A percentile compares a stretch with the other conserved stretches of the same genome.
Evolutionary conservation across 1,140 invertebrate genomes (phyloP).

Genomic region (Pseudomyrmex concolor): DNA sequence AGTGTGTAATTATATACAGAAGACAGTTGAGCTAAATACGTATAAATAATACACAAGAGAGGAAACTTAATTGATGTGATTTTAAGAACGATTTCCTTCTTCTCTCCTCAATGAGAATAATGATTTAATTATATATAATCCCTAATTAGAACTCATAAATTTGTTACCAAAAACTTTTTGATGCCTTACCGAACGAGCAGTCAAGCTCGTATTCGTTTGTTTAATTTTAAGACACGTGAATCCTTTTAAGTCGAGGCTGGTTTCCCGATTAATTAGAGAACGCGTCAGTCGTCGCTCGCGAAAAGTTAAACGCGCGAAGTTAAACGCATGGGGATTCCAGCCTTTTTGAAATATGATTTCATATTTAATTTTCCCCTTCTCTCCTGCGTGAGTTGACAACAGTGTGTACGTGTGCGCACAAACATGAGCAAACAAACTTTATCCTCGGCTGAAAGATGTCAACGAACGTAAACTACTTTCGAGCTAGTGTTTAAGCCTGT

Average conservation of each 20-base stretch:
- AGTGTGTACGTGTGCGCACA: too few relatives aligned
- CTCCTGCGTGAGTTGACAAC: background rate
- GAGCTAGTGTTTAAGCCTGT: background rate
- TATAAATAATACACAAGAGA: background rate
- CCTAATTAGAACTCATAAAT: constrained; percentile 22
- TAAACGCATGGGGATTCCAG: constrained; percentile 27
- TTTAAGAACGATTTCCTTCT: background rate
- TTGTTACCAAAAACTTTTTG: constrained; percentile 9
- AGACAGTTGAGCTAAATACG: background rate
- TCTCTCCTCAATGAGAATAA: background rate
- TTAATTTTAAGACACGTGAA: constrained; percentile 49
- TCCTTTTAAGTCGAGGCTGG: constrained; percentile 27
- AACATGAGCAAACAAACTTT: background rate
- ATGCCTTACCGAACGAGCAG: constrained; percentile 2
- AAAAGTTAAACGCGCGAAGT: constrained; percentile 47
- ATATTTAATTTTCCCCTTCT: constrained; percentile 6
- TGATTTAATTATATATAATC: background rate
- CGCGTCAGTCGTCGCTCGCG: constrained; percentile 22
- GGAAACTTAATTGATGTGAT: background rate
- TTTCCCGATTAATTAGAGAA: constrained; percentile 50
- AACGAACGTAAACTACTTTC: constrained; percentile 24
- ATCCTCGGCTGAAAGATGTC: background rate
- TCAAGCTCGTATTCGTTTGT: constrained; percentile 20
- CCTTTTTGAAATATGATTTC: constrained; percentile 2
- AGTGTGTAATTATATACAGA: background rate